Evolutionary conservation across 2,797 vertebrate genomes (phyloP), one percentile per base, ranked within the genome.

Genomic region (Ibycter americanus): DNA sequence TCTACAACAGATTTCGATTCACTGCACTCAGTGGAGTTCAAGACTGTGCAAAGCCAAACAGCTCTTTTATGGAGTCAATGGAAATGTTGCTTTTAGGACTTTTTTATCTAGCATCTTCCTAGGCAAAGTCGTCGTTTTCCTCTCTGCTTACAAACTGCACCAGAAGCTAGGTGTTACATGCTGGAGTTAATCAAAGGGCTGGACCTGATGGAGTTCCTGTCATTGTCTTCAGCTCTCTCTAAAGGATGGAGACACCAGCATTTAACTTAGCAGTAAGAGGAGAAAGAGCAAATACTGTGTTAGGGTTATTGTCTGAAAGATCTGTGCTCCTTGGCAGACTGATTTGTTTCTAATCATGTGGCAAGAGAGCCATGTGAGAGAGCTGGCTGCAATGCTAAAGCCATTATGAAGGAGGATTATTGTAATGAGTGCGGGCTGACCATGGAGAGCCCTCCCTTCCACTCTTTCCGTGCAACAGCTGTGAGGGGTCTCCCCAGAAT

Each of bases 31-130:
- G 76, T 71, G 95, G 95, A 95, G 93, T 80, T 78, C 2, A 19
- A 67, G 83, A 90, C 76, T 80, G 85, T 93, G 86, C 71, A 71
- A 81, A 97, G 77, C 76, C 80, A 89, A 97, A 94, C 74, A 83
- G 83, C 61, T 83, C 83, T 93, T 81, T 79, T 91, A 87, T 73
- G 66, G 74, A 93, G 89, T 89, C 83, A 87, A 44, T 49, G 44
- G 87, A 93, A 94, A 71, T 67, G 54, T 72, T 95, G 72, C 1
- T 54, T 78, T 93, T 83, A 77, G 55, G 59, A 56, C 42, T 90
- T 88, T 36, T 72, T 95, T 78, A 95, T 90, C 49, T 89, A 52
- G 36, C 36, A 44, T 95, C 52, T 93, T 97, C 78, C 56, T 80
- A 61, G 58, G 68, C 49, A 78, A 77, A 90, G 40, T 46, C 9